Percentiles rank a stretch among this genome's conserved stretches.
Conservation (phyloP, 2,113 vertebrate genomes). For the Apeltes quadracus region DNA sequence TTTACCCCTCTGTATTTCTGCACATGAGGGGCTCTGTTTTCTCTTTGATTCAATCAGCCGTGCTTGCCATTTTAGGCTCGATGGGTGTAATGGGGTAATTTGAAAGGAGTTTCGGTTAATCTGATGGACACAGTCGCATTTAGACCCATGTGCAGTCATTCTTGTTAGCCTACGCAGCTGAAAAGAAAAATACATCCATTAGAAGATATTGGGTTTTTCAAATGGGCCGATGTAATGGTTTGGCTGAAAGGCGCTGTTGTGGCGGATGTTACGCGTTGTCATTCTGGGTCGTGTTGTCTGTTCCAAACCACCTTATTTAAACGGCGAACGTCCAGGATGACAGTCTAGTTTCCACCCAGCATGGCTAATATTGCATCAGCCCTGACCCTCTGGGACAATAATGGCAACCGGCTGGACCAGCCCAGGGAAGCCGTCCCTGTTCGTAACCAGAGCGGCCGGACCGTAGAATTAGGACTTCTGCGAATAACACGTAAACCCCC, state of each 20-base stretch:
- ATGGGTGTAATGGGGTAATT: constrained; percentile 22
- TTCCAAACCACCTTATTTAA: constrained; percentile 27
- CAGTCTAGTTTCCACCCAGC: constrained; percentile 36
- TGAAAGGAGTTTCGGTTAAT: constrained; percentile 26
- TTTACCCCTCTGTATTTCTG: neutral
- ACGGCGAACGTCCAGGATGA: constrained; percentile 38
- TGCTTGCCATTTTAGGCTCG: constrained; percentile 12
- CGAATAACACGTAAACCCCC: constrained; percentile 47
- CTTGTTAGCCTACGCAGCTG: constrained; percentile 1
- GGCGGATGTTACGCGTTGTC: constrained; percentile 21
- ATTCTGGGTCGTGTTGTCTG: constrained; percentile 8
- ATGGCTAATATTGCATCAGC: constrained; percentile 52
- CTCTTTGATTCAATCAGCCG: constrained; percentile 19
- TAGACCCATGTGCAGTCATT: constrained; percentile 24
- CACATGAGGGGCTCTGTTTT: constrained; percentile 25
- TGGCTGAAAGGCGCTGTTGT: neutral
- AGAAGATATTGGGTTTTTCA: constrained; percentile 8
- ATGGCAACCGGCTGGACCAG: constrained; percentile 47
- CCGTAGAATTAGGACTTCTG: constrained; percentile 22
- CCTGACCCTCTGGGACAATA: constrained; percentile 55
- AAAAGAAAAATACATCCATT: constrained; percentile 7
- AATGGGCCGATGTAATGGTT: constrained; percentile 44
- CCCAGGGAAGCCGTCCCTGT: constrained; percentile 18
- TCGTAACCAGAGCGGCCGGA: too few species aligned
- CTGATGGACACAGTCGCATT: constrained; percentile 39